phyloP scores from a whole-genome alignment of 2,113 vertebrate species.

The Anser cygnoides region DNA sequence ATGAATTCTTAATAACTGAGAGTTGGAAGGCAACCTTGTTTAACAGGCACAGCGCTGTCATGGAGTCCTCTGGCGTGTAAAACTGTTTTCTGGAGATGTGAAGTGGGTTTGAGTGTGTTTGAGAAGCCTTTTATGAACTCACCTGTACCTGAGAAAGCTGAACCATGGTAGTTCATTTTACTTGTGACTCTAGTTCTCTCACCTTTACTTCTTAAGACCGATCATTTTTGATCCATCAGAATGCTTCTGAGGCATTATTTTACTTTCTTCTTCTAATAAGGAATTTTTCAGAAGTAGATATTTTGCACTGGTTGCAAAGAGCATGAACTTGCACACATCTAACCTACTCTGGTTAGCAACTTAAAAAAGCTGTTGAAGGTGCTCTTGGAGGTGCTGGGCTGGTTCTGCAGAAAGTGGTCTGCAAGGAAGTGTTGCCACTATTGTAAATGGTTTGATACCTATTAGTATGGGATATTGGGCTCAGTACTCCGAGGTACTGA shows the following conservation, averaged over 20 bases:
- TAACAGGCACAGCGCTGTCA: neutral
- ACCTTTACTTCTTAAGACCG: neutral
- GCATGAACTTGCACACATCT: no score
- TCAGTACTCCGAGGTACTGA: neutral
- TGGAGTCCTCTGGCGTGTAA: neutral
- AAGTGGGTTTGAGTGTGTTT: neutral
- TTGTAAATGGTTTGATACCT: neutral
- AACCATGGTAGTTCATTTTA: neutral
- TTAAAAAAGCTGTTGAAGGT: neutral
- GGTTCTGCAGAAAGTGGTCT: neutral
- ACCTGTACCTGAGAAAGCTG: neutral
- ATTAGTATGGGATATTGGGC: neutral
- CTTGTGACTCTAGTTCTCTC: neutral
- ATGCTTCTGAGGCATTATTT: neutral
- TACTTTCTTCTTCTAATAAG: neutral
- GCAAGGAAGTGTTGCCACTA: neutral
- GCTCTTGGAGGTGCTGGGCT: neutral
- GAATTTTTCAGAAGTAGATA: neutral
- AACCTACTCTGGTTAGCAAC: accelerated
- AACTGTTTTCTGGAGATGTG: neutral
- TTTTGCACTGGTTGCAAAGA: neutral
- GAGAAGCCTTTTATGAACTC: neutral
- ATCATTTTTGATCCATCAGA: neutral
- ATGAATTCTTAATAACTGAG: constrained; percentile 30
- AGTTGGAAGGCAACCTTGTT: neutral